phyloP scores from a whole-genome alignment of 2,888 invertebrate genomes.

The Phania funesta region DNA sequence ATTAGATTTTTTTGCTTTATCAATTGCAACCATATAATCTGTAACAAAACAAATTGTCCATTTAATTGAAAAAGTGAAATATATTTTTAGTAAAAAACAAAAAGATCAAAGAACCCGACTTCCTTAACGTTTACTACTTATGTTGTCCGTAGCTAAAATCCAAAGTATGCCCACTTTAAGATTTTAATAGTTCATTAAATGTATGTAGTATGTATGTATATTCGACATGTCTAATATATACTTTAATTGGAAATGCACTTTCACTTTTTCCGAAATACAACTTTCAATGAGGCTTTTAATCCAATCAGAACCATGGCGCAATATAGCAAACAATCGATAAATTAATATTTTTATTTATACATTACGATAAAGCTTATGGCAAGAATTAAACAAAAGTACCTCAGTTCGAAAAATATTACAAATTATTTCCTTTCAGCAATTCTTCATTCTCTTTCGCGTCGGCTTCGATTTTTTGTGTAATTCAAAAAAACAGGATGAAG shows the following conservation, averaged over 20 bases:
- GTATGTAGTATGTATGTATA: slow-evolving; percentile 7
- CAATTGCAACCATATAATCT: background rate
- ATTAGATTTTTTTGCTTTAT: background rate
- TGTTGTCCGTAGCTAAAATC: slow-evolving; percentile 10
- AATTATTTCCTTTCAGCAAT: slow-evolving; percentile 45
- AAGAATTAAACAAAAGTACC: slow-evolving; percentile 32
- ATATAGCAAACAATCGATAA: background rate
- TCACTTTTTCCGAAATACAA: slow-evolving; percentile 61
- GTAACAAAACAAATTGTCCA: background rate
- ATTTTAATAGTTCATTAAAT: slow-evolving; percentile 17
- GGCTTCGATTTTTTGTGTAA: slow-evolving; percentile 59
- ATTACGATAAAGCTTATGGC: background rate
- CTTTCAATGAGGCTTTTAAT: slow-evolving; percentile 14
- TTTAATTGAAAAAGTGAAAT: background rate
- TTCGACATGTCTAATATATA: slow-evolving; percentile 40
- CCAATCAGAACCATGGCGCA: background rate
- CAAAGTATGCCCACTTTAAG: background rate
- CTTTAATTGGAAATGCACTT: slow-evolving; percentile 61
- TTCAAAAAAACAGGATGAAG: slow-evolving; percentile 54
- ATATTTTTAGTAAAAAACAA: background rate
- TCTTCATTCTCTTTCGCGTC: slow-evolving; percentile 59
- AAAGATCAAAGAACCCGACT: background rate
- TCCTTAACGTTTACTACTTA: too few species aligned
- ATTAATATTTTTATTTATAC: background rate
- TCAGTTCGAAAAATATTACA: slow-evolving; percentile 45